phyloP scores from a whole-genome alignment of 2,888 invertebrate genomes.

The Aphidius colemani region DNA sequence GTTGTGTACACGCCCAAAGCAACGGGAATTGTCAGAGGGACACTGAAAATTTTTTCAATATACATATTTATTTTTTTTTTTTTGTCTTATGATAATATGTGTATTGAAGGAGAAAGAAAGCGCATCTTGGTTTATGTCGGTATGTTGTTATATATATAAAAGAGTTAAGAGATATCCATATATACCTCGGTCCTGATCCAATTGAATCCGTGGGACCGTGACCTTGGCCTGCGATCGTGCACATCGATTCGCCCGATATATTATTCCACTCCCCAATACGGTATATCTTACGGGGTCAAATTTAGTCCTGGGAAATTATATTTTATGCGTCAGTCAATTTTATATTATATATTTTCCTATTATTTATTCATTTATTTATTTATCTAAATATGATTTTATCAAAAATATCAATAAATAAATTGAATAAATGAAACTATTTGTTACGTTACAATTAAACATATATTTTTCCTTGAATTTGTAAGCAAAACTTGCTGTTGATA shows the following conservation, averaged over 20 bases:
- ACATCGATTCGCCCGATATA: conserved; percentile 21
- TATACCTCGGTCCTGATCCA: conserved; percentile 27
- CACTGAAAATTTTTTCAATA: neutral
- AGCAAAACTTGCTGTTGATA: too few species aligned
- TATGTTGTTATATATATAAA: neutral
- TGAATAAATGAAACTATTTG: too few species aligned
- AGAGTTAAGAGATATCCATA: neutral
- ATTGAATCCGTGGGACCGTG: conserved; percentile 42
- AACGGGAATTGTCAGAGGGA: conserved; percentile 7
- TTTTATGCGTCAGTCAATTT: conserved; percentile 1
- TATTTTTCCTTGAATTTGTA: too few species aligned
- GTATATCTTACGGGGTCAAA: conserved; percentile 23
- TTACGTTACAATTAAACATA: too few species aligned
- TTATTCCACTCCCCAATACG: conserved; percentile 19
- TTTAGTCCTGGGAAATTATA: conserved; percentile 13
- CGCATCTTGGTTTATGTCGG: neutral
- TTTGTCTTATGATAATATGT: neutral
- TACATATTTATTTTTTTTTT: neutral
- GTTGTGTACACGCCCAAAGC: neutral
- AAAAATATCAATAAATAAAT: neutral
- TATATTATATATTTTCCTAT: neutral
- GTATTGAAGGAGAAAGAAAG: neutral
- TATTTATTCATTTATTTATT: neutral
- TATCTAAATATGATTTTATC: neutral
- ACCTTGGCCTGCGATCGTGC: conserved; percentile 40